Base-by-base conservation (phyloP, 2,797 vertebrate genomes). In the Sphenopsis melanotis region DNA sequence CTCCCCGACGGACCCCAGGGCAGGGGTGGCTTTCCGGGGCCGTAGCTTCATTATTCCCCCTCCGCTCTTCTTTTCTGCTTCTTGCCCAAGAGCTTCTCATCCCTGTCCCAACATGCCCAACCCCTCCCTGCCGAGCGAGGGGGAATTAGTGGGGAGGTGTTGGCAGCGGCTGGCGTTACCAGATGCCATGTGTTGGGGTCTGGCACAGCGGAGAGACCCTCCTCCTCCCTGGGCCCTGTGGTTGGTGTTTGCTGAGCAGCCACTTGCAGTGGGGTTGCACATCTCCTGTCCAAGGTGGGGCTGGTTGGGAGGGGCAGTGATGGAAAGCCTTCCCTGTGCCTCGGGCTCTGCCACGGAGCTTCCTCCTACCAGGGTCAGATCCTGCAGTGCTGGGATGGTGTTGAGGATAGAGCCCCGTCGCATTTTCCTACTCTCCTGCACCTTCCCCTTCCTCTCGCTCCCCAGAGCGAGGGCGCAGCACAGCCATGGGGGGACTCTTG, bases 81-180 rank as follows among this genome's bases (percentile, higher is more conserved):
- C 89, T 92, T 93, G 47, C 90, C 86, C 3, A 50, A 92, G 89
- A 93, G 36, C 59, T 86, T 84, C 72, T 91, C 63, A 9, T 36
- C 71, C 87, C 94, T 0, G 3, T 69, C 83, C 82, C 1, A 1
- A 44, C 32, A 34, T 57, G 76, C 56, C 87, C 57, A n/a, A 69
- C 71, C 68, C 34, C 65, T 76, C 74, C 80, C 88, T 81, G 49
- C 64, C 3, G 9, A 79, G 66, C 4, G 2, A 79, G 44, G 64
- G 63, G n/a, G 53, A 61, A 29, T 72, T 75, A 72, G 79, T 59
- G 86, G 71, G 64, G 76, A 65, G 90, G n/a, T 53, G 71, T 69
- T 4, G 3, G 77, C 78, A 72, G 90, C 2, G 5, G 57, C 37
- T 86, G 83, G 24, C 0, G 0, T 77, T 52, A 59, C 52, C 65